Evolutionary conservation across 1,140 invertebrate species (phyloP).

Genomic region (Meloidogyne floridensis): DNA sequence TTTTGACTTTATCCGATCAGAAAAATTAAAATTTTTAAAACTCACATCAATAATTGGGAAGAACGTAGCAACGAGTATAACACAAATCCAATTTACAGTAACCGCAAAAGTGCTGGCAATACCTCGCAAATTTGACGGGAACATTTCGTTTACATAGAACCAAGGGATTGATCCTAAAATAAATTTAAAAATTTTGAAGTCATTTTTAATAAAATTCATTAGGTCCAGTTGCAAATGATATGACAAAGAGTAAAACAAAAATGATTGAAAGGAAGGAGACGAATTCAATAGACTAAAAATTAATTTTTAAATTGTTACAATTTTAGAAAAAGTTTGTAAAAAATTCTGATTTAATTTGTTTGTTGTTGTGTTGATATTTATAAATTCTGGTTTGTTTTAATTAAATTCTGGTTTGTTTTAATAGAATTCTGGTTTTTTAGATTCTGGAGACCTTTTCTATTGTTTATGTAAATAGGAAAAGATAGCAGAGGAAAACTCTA

Average conservation of each 20-base stretch:
- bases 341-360: too few species aligned
- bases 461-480: too few species aligned
- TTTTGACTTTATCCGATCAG: too few species aligned
- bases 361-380: too few species aligned
- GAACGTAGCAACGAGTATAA: conserved; percentile 94
- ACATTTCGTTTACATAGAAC: conserved; percentile 92
- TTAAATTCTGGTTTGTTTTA: too few species aligned
- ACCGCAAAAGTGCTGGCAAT: conserved; percentile 97
- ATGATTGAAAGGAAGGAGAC: conserved; percentile 58
- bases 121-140: conserved; percentile 91
- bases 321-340: not conserved
- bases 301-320: not conserved
- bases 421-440: too few species aligned
- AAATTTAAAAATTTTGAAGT: conserved; percentile 13
- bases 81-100: conserved; percentile 95
- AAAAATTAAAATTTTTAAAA: conserved; percentile 15
- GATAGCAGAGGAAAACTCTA: too few species aligned
- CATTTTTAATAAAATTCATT: conserved; percentile 34
- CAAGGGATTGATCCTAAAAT: conserved; percentile 82
- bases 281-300: conserved; percentile 40
- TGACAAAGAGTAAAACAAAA: conserved; percentile 66
- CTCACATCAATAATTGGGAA: conserved; percentile 71
- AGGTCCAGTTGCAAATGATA: conserved; percentile 67
- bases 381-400: too few species aligned
- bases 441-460: too few species aligned